Evolutionary conservation across 1,140 invertebrate genomes (phyloP).

Genomic region (Lordiphosa stackelbergi): DNA sequence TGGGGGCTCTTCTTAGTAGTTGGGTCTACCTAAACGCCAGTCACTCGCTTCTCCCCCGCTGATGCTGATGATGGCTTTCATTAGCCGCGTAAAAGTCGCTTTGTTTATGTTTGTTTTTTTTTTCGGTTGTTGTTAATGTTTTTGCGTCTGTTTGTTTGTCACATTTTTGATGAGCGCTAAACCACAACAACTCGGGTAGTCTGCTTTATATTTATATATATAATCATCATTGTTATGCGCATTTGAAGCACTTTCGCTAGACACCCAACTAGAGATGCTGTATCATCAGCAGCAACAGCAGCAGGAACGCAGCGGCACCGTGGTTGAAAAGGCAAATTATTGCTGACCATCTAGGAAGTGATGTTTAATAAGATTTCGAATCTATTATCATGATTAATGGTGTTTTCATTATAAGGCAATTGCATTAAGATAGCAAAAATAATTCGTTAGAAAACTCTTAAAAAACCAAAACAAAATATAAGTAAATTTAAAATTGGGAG

Average conservation of each 20-base stretch:
- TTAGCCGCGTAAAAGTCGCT: conserved; percentile 54
- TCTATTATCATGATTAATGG: no score
- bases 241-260: conserved; percentile 60
- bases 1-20: conserved; percentile 27
- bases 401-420: no score
- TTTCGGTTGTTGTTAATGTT: conserved; percentile 51
- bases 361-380: no score
- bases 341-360: no score
- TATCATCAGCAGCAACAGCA: no score
- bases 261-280: conserved; percentile 27
- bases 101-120: conserved; percentile 59
- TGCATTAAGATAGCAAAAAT: no score
- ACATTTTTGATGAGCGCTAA: conserved; percentile 55
- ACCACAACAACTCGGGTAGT: conserved; percentile 28
- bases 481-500: no score
- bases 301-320: conserved; percentile 18
- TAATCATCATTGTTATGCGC: conserved; percentile 65
- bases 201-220: conserved; percentile 21
- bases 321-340: no score
- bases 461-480: no score
- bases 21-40: conserved; percentile 1
- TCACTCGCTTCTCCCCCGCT: not conserved
- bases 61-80: conserved; percentile 35
- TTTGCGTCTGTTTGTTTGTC: conserved; percentile 30
- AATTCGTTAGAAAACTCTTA: no score